Percentiles rank a stretch among this genome's conserved stretches.
Evolutionary conservation across 2,888 invertebrate genomes (phyloP).

Genomic region (Lithosia quadra): DNA sequence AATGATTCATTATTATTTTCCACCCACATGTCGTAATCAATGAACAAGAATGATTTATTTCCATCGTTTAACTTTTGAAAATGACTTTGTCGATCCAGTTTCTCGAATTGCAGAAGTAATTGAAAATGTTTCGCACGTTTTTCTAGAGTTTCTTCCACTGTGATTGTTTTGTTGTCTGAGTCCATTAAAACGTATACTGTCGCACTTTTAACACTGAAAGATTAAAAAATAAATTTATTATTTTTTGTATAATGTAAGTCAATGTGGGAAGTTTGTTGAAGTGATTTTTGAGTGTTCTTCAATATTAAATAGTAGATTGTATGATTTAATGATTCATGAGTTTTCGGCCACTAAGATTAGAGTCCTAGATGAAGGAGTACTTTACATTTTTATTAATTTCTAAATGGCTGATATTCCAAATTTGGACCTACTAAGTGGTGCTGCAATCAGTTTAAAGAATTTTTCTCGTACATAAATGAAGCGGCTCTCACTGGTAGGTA

Average conservation of each 20-base stretch:
- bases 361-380: no score
- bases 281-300: no score
- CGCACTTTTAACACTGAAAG: not conserved
- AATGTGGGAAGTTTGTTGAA: no score
- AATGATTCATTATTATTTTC: no score
- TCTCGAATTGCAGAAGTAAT: not conserved
- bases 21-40: constrained; percentile 46
- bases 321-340: no score
- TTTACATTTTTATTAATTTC: no score
- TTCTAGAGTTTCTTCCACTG: not conserved
- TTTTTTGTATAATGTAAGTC: not conserved
- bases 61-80: constrained; percentile 9
- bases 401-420: no score
- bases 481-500: no score
- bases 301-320: no score
- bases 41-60: constrained; percentile 36
- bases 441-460: not conserved
- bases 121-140: not conserved
- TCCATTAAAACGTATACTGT: constrained; percentile 4
- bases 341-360: no score
- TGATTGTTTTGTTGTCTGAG: not conserved
- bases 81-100: constrained; percentile 6
- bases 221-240: not conserved
- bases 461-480: not conserved
- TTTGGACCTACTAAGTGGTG: no score